Conservation (phyloP, 2,888 invertebrate species). For the Pardosa pseudoannulata region DNA sequence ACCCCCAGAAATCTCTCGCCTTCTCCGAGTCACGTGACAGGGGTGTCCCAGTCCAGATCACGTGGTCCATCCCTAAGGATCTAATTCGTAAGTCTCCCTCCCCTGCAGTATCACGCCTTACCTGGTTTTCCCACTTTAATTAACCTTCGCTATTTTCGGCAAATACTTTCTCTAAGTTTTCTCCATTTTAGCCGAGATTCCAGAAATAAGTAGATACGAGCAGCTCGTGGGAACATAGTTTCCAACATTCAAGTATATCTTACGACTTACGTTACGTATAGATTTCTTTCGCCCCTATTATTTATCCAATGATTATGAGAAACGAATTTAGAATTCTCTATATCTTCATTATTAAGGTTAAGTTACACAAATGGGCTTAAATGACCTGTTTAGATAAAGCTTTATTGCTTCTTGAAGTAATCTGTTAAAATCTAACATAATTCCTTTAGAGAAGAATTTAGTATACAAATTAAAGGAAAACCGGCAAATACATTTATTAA, state of each 20-base stretch:
- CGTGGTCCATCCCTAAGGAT: conserved; percentile 63
- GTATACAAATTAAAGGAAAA: too few relatives aligned
- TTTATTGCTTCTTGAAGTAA: too few relatives aligned
- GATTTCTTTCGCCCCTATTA: background rate
- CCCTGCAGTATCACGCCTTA: conserved; percentile 63
- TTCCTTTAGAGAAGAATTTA: too few relatives aligned
- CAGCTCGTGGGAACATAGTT: background rate
- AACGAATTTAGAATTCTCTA: background rate
- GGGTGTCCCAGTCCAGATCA: conserved; percentile 69
- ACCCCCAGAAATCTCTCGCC: conserved; percentile 54
- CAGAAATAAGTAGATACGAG: conserved; percentile 42
- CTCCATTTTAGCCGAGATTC: conserved; percentile 40
- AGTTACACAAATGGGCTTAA: too few relatives aligned
- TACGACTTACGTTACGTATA: background rate
- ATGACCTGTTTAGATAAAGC: too few relatives aligned
- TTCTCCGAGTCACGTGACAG: conserved; percentile 53
- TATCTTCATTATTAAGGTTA: background rate
- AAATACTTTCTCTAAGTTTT: conserved; percentile 66
- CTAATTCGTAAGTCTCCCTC: conserved; percentile 59
- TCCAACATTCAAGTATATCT: background rate
- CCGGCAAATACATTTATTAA: too few relatives aligned
- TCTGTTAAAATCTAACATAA: too few relatives aligned
- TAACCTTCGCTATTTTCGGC: conserved; percentile 66
- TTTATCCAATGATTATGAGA: background rate
- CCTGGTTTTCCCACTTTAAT: conserved; percentile 70